A percentile compares a stretch with the other conserved stretches of the same genome.
Conservation (phyloP, 2,113 vertebrate genomes). For the Nycticebus coucang region DNA sequence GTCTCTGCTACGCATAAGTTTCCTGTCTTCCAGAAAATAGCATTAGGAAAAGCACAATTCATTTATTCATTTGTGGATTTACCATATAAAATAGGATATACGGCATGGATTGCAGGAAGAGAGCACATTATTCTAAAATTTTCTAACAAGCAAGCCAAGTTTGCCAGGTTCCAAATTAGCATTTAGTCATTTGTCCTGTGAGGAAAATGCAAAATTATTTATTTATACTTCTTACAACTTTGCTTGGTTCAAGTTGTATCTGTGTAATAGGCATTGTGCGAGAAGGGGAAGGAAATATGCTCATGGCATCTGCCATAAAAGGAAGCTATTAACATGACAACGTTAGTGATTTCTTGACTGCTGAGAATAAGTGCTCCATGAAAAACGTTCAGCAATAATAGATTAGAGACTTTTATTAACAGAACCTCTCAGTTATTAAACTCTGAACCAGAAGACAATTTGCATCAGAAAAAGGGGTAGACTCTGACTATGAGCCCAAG, state of each 20-base stretch:
- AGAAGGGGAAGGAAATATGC: conserved; percentile 66
- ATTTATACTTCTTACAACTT: conserved; percentile 63
- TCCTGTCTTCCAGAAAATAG: conserved; percentile 68
- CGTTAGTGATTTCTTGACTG: conserved; percentile 54
- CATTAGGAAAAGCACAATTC: conserved; percentile 57
- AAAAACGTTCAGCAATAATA: conserved; percentile 62
- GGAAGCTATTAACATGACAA: conserved; percentile 73
- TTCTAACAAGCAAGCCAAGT: conserved; percentile 68
- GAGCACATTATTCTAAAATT: conserved; percentile 68
- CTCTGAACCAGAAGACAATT: background rate
- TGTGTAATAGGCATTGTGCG: conserved; percentile 57
- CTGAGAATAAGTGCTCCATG: conserved; percentile 61
- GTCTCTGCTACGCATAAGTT: conserved; percentile 63
- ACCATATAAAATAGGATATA: conserved; percentile 67
- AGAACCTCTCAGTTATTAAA: conserved; percentile 32
- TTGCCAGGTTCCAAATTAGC: conserved; percentile 75
- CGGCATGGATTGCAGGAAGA: conserved; percentile 39
- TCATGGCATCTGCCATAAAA: conserved; percentile 68
- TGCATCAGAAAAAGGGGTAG: conserved; percentile 38
- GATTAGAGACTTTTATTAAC: conserved; percentile 64
- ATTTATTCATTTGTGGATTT: conserved; percentile 67
- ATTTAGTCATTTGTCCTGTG: conserved; percentile 57
- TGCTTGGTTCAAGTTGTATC: conserved; percentile 70
- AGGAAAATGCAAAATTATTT: conserved; percentile 70
- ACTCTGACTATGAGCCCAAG: background rate